A percentile compares a stretch with the other conserved stretches of the same genome.
Conservation (phyloP, 30 jellyfish, hydroid and myxozoan genomes). For the Hydractinia symbiolongicarpus region DNA sequence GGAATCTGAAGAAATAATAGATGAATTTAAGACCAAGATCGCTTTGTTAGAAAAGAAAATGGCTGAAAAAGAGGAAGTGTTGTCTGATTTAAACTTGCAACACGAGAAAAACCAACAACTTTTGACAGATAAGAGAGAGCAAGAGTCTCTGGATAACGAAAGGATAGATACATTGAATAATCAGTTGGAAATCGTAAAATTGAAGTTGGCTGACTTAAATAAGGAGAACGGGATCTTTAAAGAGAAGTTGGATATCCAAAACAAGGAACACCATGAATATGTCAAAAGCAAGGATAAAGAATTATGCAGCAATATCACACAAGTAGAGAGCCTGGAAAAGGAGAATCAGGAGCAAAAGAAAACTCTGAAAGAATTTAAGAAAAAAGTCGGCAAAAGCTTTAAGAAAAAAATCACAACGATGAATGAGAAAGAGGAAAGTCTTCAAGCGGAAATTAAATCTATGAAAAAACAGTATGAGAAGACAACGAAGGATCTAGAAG, state of each 20-base stretch:
- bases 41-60: not conserved
- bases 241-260: too few relatives aligned
- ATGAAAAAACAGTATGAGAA: not conserved
- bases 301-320: too few relatives aligned
- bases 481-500: not conserved
- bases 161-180: too few relatives aligned
- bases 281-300: too few relatives aligned
- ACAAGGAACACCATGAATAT: too few relatives aligned
- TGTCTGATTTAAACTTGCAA: too few relatives aligned
- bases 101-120: not conserved
- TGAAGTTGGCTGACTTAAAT: too few relatives aligned
- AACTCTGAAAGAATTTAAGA: conserved; percentile 30
- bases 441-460: not conserved
- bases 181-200: too few relatives aligned
- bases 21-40: not conserved
- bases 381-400: conserved; percentile 12
- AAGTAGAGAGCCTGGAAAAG: not conserved
- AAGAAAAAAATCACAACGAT: conserved; percentile 26
- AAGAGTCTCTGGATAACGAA: not conserved
- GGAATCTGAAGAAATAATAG: not conserved
- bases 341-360: conserved; percentile 30
- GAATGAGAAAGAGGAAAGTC: conserved; percentile 20
- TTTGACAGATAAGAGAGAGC: not conserved
- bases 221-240: too few relatives aligned
- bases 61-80: not conserved